Conservation (phyloP, 2,797 vertebrate genomes). For the Sebastes alutus region DNA sequence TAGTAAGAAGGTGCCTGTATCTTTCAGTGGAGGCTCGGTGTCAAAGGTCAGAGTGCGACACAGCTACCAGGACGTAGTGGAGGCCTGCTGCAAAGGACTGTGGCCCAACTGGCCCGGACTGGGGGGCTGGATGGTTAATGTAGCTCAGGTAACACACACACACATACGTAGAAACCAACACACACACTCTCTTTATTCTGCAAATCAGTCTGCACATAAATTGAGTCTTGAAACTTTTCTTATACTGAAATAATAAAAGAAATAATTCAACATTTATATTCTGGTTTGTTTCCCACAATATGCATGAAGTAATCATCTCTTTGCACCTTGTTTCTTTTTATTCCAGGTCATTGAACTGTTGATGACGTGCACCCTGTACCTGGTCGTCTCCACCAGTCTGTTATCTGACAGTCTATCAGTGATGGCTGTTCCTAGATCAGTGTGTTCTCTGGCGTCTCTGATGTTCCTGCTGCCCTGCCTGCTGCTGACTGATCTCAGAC, state of each 20-base stretch:
- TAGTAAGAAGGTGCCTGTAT: neutral
- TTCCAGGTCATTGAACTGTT: slow-evolving; percentile 81
- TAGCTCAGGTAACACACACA: slow-evolving; percentile 70
- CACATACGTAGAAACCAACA: neutral
- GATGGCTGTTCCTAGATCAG: slow-evolving; percentile 70
- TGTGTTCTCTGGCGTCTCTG: slow-evolving; percentile 80
- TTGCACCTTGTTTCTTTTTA: neutral
- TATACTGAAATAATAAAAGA: neutral
- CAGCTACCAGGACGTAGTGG: slow-evolving; percentile 84
- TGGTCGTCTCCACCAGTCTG: slow-evolving; percentile 84
- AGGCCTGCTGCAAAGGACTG: slow-evolving; percentile 79
- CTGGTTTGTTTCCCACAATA: neutral
- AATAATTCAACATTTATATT: neutral
- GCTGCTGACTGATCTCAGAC: slow-evolving; percentile 84
- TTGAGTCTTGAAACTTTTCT: neutral
- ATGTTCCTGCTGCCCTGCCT: slow-evolving; percentile 82
- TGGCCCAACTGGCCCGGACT: slow-evolving; percentile 74
- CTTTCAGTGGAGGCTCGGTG: slow-evolving; percentile 45
- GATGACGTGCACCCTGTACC: slow-evolving; percentile 85
- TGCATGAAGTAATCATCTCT: neutral
- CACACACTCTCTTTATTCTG: neutral
- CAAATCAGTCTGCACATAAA: neutral
- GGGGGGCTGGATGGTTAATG: slow-evolving; percentile 77
- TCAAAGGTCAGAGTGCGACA: slow-evolving; percentile 77
- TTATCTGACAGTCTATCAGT: slow-evolving; percentile 79